These are phyloP conservation scores for Prosopocoilus inquinatus DNA, from an alignment of 2,888 invertebrate species.

Conservation along the genomic window DNA sequence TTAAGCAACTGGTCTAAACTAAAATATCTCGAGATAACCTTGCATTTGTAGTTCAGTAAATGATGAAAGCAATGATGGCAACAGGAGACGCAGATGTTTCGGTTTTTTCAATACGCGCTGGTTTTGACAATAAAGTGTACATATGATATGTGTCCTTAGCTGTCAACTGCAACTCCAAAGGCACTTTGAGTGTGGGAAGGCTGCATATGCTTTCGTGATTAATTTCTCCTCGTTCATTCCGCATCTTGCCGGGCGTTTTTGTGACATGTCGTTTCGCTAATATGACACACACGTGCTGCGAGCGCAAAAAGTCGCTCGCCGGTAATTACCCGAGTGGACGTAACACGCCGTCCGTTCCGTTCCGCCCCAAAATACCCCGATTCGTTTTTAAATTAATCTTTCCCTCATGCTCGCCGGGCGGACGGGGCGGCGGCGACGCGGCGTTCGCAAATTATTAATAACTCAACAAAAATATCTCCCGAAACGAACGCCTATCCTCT, in stretches of 20 bases:
- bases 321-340: slow-evolving; percentile 11
- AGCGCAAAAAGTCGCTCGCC: slow-evolving; percentile 20
- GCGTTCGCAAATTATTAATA: too few species aligned
- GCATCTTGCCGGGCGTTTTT: slow-evolving; percentile 20
- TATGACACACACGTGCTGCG: slow-evolving; percentile 24
- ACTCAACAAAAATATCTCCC: too few species aligned
- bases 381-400: slow-evolving; percentile 2
- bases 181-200: slow-evolving; percentile 1
- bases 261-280: slow-evolving; percentile 26
- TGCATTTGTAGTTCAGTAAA: too few species aligned
- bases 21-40: too few species aligned
- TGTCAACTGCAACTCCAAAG: not conserved
- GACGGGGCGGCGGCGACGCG: too few species aligned
- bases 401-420: not conserved
- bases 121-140: too few species aligned
- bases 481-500: too few species aligned
- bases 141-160: too few species aligned
- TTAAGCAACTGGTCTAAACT: too few species aligned
- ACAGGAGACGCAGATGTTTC: too few species aligned
- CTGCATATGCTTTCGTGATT: slow-evolving; percentile 16
- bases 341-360: slow-evolving; percentile 6
- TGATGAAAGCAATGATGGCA: too few species aligned
- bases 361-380: not conserved
- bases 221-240: slow-evolving; percentile 21
- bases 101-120: too few species aligned